Evolutionary conservation across 2,113 vertebrate species (phyloP), one percentile per base, ranked within the genome.

Genomic region (Chelonoidis abingdonii): DNA sequence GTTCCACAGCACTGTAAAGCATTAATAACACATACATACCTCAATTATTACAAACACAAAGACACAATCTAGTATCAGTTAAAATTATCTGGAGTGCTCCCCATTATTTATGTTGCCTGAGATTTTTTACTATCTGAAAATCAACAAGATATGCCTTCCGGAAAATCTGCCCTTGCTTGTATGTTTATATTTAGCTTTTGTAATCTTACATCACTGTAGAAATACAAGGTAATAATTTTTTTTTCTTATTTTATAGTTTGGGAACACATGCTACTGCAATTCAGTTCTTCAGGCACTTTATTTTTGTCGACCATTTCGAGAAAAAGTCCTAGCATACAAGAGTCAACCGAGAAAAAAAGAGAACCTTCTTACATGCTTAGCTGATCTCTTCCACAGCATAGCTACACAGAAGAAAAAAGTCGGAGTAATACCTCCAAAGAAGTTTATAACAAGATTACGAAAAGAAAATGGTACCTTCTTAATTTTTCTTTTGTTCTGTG

Each of bases 211-310:
- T 88, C 44, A 88, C 24, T 83, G 3, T 47, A 69, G 41, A 79
- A 89, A 90, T 38, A 24, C 24, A 86, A 89, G 41, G 91, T 97
- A 96, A 98, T 83, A 84, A 35, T 50, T 50, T 29, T 50, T 96
- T 80, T 96, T 81, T 96, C 90, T 96, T 92, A 11, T 97, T 38
- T 98, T 96, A 57, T 91, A 98, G 99, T 99, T 99, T 38, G 99
- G 99, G 96, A 99, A 99, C 98, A 99, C 99, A 89, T 99, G 99
- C 98, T 99, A 99, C 98, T 99, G 99, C 98, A 99, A 99, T 98
- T 99, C 99, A 35, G 99, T 99, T 97, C 98, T 99, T 95, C 99
- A 99, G 98, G 99, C 99, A 97, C 99, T 99, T 97, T 99, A 99
- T 98, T 98, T 99, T 95, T 99, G 98, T 97, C 98, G 98, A 94